Evolutionary conservation across 2,113 vertebrate species (phyloP).

Genomic region (Mugil cephalus): DNA sequence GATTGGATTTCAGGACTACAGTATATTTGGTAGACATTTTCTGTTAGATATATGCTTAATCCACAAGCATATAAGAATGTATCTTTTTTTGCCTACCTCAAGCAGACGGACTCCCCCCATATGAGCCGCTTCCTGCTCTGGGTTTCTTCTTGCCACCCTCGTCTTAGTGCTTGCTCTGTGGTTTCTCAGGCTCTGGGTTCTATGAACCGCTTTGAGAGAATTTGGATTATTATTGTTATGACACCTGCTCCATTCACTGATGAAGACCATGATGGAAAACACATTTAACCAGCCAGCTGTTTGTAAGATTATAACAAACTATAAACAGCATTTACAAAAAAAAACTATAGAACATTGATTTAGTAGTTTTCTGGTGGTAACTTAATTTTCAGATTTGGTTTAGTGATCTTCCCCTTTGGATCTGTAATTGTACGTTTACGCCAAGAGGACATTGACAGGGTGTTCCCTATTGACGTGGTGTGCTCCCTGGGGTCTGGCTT

Average conservation of each 20-base stretch:
- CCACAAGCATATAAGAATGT: too few relatives aligned
- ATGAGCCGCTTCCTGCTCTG: too few relatives aligned
- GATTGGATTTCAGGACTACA: constrained; percentile 16
- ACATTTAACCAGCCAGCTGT: too few relatives aligned
- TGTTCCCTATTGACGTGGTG: constrained; percentile 49
- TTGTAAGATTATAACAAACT: not conserved
- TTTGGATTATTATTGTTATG: not conserved
- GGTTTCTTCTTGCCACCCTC: too few relatives aligned
- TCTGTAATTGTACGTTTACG: constrained; percentile 29
- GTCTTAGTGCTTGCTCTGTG: too few relatives aligned
- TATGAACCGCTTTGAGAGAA: too few relatives aligned
- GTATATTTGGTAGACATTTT: too few relatives aligned
- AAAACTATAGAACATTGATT: not conserved
- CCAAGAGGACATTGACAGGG: constrained; percentile 38
- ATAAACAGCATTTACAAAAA: not conserved
- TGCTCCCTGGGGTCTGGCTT: constrained; percentile 35
- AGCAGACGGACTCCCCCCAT: too few relatives aligned
- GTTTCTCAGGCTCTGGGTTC: too few relatives aligned
- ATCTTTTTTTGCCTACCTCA: too few relatives aligned
- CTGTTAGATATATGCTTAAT: too few relatives aligned
- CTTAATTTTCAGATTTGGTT: not conserved
- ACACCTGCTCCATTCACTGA: constrained; percentile 1
- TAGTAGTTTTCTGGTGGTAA: not conserved
- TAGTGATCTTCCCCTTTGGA: constrained; percentile 20
- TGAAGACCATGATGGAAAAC: not conserved